Percentiles rank a stretch among this genome's conserved stretches.
Evolutionary conservation across 2,888 invertebrate species (phyloP).

Genomic region (Chymomyza fuscimana): DNA sequence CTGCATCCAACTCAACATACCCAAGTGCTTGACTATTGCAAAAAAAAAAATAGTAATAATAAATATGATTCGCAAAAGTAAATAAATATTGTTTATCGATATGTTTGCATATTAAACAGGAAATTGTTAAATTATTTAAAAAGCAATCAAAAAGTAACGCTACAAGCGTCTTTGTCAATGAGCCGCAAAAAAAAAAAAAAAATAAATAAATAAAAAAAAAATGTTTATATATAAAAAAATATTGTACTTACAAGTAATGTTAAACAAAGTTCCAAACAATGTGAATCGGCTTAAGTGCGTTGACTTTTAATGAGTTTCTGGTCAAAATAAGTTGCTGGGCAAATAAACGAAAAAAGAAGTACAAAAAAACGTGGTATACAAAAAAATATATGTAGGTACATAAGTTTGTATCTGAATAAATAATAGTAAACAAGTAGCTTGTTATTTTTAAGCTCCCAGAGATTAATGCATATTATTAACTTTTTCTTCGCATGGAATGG

Average conservation of each 20-base stretch:
- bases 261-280: neutral
- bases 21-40: too few species aligned
- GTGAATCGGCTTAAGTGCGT: conserved; percentile 15
- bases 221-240: too few species aligned
- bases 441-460: too few species aligned
- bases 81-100: neutral
- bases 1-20: too few species aligned
- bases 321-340: conserved; percentile 11
- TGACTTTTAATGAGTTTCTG: conserved; percentile 33
- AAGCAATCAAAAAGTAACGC: conserved; percentile 24
- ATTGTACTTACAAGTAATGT: neutral
- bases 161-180: conserved; percentile 5
- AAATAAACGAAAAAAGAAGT: neutral
- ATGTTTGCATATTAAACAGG: conserved; percentile 36
- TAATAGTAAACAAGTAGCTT: too few species aligned
- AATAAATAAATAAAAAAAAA: neutral
- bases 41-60: neutral
- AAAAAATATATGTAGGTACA: too few species aligned
- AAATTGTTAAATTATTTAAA: conserved; percentile 29
- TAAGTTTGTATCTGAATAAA: too few species aligned
- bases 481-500: too few species aligned
- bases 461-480: too few species aligned
- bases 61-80: neutral
- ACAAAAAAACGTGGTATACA: too few species aligned
- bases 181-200: conserved; percentile 3